Evolutionary conservation across 2,888 invertebrate species (phyloP).

Genomic region (Beris morrisii): DNA sequence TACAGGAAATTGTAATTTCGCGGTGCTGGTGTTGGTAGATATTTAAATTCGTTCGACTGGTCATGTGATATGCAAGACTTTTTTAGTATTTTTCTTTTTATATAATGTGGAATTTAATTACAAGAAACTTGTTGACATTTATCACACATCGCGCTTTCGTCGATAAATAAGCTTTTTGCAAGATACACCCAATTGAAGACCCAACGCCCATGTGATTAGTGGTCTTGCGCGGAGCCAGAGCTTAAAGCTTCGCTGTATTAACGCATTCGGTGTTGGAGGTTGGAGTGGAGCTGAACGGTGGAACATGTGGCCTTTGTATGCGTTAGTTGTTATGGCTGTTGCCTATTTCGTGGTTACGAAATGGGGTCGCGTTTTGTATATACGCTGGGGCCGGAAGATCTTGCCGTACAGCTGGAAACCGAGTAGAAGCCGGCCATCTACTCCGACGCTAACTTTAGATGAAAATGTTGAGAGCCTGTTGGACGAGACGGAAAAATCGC

Average conservation of each 20-base stretch:
- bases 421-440: constrained; percentile 51
- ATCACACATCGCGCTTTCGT: no score
- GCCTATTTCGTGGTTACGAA: constrained; percentile 49
- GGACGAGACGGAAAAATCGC: constrained; percentile 53
- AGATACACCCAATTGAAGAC: no score
- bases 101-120: no score
- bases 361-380: constrained; percentile 52
- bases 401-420: constrained; percentile 40
- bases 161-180: no score
- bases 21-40: no score
- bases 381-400: constrained; percentile 50
- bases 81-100: no score
- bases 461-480: constrained; percentile 52
- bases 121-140: no score
- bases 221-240: not conserved
- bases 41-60: no score
- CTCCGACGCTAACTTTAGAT: constrained; percentile 50
- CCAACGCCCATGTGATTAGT: no score
- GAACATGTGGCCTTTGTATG: constrained; percentile 46
- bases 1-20: no score
- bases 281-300: not conserved
- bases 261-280: not conserved
- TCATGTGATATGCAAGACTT: no score
- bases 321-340: constrained; percentile 43
- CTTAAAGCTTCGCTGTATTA: not conserved